These are phyloP conservation scores for Drosophila bunnanda DNA, from an alignment of 2,888 invertebrate genomes.

Conservation along the genomic window DNA sequence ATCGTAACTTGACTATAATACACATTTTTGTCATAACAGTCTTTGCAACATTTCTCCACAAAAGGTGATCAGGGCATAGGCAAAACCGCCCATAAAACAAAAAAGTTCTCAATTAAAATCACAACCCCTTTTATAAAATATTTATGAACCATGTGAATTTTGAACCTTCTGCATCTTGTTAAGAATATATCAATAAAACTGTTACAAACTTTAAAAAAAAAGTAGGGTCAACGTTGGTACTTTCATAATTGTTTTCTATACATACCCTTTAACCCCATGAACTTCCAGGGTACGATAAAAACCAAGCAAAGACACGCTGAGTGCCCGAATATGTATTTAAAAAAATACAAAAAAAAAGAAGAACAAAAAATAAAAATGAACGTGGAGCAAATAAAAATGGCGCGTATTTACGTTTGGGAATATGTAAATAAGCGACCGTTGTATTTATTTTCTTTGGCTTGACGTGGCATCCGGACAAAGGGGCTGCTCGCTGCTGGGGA, in stretches of 20 bases:
- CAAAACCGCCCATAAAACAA: too few species aligned
- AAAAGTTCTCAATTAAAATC: too few species aligned
- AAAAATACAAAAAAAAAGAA: constrained; percentile 22
- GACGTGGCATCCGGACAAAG: constrained; percentile 56
- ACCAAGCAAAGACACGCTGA: constrained; percentile 26
- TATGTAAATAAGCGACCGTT: constrained; percentile 78
- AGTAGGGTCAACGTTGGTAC: background rate
- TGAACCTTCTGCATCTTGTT: too few species aligned
- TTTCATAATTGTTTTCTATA: background rate
- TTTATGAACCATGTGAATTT: too few species aligned
- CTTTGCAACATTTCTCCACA: too few species aligned
- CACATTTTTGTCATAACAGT: too few species aligned
- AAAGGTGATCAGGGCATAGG: too few species aligned
- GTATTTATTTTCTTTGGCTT: constrained; percentile 76
- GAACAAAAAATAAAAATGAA: constrained; percentile 39
- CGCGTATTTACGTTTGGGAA: constrained; percentile 80
- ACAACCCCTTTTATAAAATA: too few species aligned
- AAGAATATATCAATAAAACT: too few species aligned
- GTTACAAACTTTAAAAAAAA: background rate
- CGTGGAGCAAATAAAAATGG: constrained; percentile 72
- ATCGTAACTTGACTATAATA: too few species aligned
- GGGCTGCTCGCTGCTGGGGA: constrained; percentile 5
- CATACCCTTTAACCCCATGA: background rate
- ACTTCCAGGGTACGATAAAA: constrained; percentile 17
- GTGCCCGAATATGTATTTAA: constrained; percentile 45